Base-by-base conservation (phyloP, 2,888 invertebrate species). In the Lacanobia wlatinum region DNA sequence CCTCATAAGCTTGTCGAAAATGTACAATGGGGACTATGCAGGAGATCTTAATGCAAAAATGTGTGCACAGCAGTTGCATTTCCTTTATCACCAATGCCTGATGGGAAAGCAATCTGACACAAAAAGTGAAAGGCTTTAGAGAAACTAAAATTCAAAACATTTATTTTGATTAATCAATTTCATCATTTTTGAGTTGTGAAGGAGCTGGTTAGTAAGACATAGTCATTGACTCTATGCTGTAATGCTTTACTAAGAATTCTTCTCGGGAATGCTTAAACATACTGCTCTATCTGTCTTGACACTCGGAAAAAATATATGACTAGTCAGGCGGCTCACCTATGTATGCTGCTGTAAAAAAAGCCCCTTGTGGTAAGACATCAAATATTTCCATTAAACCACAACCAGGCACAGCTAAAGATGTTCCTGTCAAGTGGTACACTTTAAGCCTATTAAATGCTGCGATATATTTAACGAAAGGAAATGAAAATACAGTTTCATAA, bases 391-490 rank as follows among this genome's bases (percentile, higher is more conserved):
- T 85, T 66, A 94, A 69, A 56, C 92, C 92, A 75, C 93, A 90
- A 60, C 88, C 82, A 23, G 97, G 96, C 74, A 96, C 70, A 40
- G 91, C 89, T 73, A 95, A 62, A 48, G 91, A 88, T 7, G 96
- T 93, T 58, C 93, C 92, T 50, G 90, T 72, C 23, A 96, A 86
- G 75, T 97, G 97, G 88, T 96, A 97, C 5, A 95, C 88, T 92
- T 97, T 97, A 28, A 97, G 90, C 84, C 96, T 95, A 88, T 96
- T 96, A 52, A 97, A 83, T 66, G 96, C 18, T 43, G 96, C 91
- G 80, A 97, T 90, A 76, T 94, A 92, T 86, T 92, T 94, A 65
- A 97, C 94, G 63, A 91, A 87, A 48, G 95, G 95, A 79, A 96
- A 93, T 8, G 90, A 83, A 88, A 92, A 96, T 46, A 96, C 95